A percentile compares a stretch with the other conserved stretches of the same genome.
phyloP scores from a whole-genome alignment of 2,888 invertebrate species.

The Chromoteleia sp. region DNA sequence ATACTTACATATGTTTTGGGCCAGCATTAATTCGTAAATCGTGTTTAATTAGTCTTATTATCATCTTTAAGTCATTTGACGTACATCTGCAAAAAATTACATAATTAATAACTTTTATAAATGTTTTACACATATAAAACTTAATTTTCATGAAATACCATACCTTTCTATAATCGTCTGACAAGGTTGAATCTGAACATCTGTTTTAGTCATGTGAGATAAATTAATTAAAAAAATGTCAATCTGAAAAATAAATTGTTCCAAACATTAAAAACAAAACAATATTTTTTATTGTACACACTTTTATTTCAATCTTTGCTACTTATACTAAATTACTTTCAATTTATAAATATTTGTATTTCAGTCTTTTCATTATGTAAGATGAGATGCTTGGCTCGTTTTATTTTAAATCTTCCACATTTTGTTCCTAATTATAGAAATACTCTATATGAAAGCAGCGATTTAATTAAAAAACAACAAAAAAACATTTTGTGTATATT shows the following conservation, averaged over 20 bases:
- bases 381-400: no score
- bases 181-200: conserved; percentile 93
- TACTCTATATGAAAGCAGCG: no score
- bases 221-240: conserved; percentile 91
- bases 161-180: conserved; percentile 88
- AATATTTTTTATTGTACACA: no score
- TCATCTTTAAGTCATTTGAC: conserved; percentile 92
- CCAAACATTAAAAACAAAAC: background rate
- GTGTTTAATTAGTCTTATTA: conserved; percentile 94
- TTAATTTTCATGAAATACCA: background rate
- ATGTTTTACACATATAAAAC: no score
- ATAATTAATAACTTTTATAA: background rate
- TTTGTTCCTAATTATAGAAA: no score
- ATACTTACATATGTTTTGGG: conserved; percentile 92
- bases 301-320: no score
- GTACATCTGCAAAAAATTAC: conserved; percentile 88
- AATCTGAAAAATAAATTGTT: conserved; percentile 83
- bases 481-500: no score
- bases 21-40: conserved; percentile 97
- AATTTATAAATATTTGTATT: no score
- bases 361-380: no score
- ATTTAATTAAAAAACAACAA: no score
- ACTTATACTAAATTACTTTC: no score
- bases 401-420: no score
- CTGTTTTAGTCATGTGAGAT: conserved; percentile 92